Percentiles rank a stretch among this genome's conserved stretches.
Conservation (phyloP, 2,888 invertebrate species). For the Aphidius colemani region DNA sequence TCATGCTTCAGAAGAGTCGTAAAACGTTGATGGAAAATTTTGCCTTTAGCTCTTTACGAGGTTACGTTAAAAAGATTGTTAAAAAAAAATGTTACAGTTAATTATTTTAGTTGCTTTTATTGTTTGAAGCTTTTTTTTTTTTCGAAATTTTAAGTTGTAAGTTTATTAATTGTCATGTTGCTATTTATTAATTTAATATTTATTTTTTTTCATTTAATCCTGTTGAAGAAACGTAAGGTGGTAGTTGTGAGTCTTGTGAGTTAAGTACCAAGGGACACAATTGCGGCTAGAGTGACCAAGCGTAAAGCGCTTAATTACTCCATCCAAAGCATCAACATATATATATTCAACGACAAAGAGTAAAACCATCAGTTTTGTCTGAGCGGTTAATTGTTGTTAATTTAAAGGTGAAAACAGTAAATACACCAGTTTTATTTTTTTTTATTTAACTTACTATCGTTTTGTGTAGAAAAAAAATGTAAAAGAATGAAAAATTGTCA, state of each 20-base stretch:
- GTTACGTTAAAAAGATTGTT: too few relatives aligned
- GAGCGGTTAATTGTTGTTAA: conserved; percentile 3
- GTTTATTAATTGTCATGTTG: too few relatives aligned
- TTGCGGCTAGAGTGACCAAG: conserved; percentile 32
- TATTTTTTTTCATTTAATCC: not conserved
- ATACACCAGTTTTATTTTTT: not conserved
- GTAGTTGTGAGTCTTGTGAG: not conserved
- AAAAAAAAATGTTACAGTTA: too few relatives aligned
- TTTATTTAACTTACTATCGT: too few relatives aligned
- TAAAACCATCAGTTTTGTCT: not conserved
- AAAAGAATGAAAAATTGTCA: too few relatives aligned
- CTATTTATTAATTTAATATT: not conserved
- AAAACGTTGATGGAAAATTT: too few relatives aligned
- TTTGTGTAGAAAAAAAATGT: too few relatives aligned
- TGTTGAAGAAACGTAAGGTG: conserved; percentile 4
- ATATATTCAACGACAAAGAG: conserved; percentile 11
- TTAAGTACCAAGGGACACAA: conserved; percentile 28
- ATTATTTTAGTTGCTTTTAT: too few relatives aligned
- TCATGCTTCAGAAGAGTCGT: too few relatives aligned
- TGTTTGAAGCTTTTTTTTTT: not conserved
- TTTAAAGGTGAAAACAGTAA: not conserved
- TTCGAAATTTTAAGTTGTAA: not conserved
- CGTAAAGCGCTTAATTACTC: conserved; percentile 38
- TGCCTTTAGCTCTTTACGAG: too few relatives aligned
- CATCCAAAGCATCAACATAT: conserved; percentile 13